Base-by-base conservation (phyloP, 2,888 invertebrate species). In the Noctua janthe region DNA sequence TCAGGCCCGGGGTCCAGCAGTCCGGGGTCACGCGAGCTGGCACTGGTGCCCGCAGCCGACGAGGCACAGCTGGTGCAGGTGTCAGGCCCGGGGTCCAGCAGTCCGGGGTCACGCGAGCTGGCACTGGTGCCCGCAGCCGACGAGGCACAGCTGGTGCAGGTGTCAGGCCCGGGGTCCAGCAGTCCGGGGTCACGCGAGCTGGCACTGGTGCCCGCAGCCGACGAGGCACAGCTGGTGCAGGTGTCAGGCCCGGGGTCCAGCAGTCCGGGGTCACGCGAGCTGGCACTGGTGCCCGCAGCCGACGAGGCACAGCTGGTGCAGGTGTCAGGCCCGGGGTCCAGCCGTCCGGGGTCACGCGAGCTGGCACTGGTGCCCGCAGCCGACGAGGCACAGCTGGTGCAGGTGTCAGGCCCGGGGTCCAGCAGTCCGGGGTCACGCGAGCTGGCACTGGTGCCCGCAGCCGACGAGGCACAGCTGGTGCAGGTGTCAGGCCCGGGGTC, bases 41-140 rank as follows among this genome's bases (percentile, higher is more conserved):
- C 96, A 99, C 81, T 97, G 95, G 96, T 99, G 99, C 0, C 99
- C 99, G 97, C 99, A 99, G 86, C 99, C 99, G 72, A 99, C 98
- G 0, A 99, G 54, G 20, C 54, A 99, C 82, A 98, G 97, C 87
- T 97, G 97, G 96, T 98, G 98, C 76, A 69, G 47, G 96, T 95
- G 67, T 97, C 94, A 94, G 99, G 98, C 99, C 99, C 99, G 90
- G 98, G 97, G 96, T 99, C 20, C 99, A 98, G 95, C 99, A 99
- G 71, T 99, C 99, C 94, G 99, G 99, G 29, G 71, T 92, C 92
- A 94, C 69, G 91, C 92, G 59, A 95, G 93, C 91, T 95, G 95
- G 91, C 96, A 99, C 82, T 97, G 95, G 97, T 99, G 99, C 0
- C 99, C 99, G 97, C 99, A 99, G 87, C 99, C 99, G 73, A 99